Base-by-base conservation (phyloP, 2,113 vertebrate species). In the Syrrhaptes paradoxus region DNA sequence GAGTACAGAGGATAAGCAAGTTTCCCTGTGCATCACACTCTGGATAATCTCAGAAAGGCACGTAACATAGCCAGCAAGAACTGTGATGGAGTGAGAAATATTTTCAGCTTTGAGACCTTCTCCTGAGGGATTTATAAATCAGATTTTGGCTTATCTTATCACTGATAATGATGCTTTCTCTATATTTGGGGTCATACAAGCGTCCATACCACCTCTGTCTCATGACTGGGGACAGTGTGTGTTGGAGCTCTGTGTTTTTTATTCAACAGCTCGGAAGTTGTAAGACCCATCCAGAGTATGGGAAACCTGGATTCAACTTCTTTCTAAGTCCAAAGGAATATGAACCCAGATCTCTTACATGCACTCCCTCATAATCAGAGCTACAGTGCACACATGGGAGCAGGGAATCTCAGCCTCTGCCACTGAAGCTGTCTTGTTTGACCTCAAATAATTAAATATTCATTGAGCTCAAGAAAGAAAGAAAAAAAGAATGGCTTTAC, bases 361-460 rank as follows among this genome's bases (percentile, higher is more conserved):
- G 9, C 26, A 73, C 0, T 0, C 7, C 10, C 22, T 80, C 66
- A 72, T 31, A 17, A 49, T 52, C 24, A 54, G 19, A 74, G 41
- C 46, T 36, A 9, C 26, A 17, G 31, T 49, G 22, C 7, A 46
- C 41, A n/a, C 1, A 11, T 2, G 0, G 17, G 58, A 97, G 11
- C 24, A 55, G 41, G 83, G 29, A 96, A 94, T 95, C 90, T 93
- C 75, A 67, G 75, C 46, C 46, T 85, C 58, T 94, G 72, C 46
- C 63, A 84, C n/a, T 83, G 79, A 90, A 86, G 46, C 43, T 2
- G 4, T 80, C 78, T 93, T 88, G 41, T 70, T 93, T 71, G 51
- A 75, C 79, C 75, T 95, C 2, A 1, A 84, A 55, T 81, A 86
- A 83, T 97, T 95, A 94, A 95, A 95, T 94, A 92, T 93, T 96